Conservation (phyloP, 1,140 invertebrate species). For the Hycleus cichorii region DNA sequence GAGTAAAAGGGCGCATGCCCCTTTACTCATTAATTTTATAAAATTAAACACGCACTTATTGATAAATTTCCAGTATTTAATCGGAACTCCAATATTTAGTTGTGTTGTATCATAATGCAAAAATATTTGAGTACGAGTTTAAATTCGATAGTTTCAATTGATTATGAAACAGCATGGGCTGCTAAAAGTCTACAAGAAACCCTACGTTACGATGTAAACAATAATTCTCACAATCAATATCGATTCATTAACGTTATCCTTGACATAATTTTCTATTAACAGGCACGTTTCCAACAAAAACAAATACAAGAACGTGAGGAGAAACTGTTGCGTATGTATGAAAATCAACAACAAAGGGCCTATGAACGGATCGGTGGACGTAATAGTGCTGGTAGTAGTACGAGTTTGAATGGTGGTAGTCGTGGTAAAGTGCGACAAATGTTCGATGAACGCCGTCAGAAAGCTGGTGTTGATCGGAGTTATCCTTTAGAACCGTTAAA, state of each 20-base stretch:
- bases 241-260: not conserved
- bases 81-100: not conserved
- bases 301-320: constrained; percentile 65
- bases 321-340: constrained; percentile 61
- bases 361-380: constrained; percentile 53
- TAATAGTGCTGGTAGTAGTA: constrained; percentile 50
- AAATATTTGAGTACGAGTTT: constrained; percentile 33
- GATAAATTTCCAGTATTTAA: constrained; percentile 1
- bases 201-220: constrained; percentile 5
- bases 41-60: constrained; percentile 1
- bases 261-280: constrained; percentile 24
- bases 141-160: constrained; percentile 42
- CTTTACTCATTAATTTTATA: not conserved
- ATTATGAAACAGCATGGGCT: constrained; percentile 50
- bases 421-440: constrained; percentile 61
- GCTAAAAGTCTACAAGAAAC: constrained; percentile 42
- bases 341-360: constrained; percentile 60
- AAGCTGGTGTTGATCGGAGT: constrained; percentile 68
- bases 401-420: constrained; percentile 19
- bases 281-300: constrained; percentile 67
- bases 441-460: constrained; percentile 68
- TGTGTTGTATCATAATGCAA: constrained; percentile 16
- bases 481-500: constrained; percentile 68
- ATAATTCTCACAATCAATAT: not conserved
- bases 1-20: constrained; percentile 9